Evolutionary conservation across 92 coral and sea anemone species (phyloP).

Genomic region (Palythoa caribaeorum): DNA sequence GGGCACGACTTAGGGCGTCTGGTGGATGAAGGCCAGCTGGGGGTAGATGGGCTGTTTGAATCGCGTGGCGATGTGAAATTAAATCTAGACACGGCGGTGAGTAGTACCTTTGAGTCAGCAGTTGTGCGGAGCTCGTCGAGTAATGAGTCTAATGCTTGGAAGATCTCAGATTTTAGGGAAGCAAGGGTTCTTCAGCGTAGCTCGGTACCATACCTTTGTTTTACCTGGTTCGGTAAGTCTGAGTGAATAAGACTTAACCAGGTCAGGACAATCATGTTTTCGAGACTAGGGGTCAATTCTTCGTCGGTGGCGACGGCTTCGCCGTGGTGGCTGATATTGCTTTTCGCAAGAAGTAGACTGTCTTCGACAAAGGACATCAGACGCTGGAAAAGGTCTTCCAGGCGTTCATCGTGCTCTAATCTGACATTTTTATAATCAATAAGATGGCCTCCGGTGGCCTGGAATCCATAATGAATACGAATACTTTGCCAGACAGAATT

Average conservation of each 20-base stretch:
- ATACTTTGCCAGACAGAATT: too few species aligned
- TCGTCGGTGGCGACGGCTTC: slow-evolving; percentile 31
- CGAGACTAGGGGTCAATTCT: slow-evolving; percentile 3
- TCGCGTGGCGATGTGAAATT: neutral
- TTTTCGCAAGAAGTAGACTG: neutral
- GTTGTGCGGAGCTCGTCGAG: slow-evolving; percentile 59
- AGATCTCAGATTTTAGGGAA: slow-evolving; percentile 59
- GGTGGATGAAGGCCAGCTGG: neutral
- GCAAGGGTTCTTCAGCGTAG: slow-evolving; percentile 52
- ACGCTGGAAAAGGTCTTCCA: too few species aligned
- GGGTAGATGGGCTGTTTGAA: neutral
- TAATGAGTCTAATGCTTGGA: neutral
- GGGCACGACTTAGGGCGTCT: neutral
- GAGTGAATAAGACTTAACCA: slow-evolving; percentile 6
- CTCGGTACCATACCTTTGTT: slow-evolving; percentile 39
- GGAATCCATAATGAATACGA: slow-evolving; percentile 28
- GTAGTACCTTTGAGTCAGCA: slow-evolving; percentile 62
- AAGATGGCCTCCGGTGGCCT: slow-evolving; percentile 26
- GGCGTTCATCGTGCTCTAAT: neutral
- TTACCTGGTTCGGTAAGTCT: neutral
- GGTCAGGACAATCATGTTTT: too few species aligned
- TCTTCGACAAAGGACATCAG: too few species aligned
- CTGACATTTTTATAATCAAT: neutral
- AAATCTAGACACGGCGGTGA: slow-evolving; percentile 42
- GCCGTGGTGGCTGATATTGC: slow-evolving; percentile 24